These are phyloP conservation scores for Sinelater perroti DNA, from an alignment of 2,888 invertebrate species.

Conservation along the genomic window DNA sequence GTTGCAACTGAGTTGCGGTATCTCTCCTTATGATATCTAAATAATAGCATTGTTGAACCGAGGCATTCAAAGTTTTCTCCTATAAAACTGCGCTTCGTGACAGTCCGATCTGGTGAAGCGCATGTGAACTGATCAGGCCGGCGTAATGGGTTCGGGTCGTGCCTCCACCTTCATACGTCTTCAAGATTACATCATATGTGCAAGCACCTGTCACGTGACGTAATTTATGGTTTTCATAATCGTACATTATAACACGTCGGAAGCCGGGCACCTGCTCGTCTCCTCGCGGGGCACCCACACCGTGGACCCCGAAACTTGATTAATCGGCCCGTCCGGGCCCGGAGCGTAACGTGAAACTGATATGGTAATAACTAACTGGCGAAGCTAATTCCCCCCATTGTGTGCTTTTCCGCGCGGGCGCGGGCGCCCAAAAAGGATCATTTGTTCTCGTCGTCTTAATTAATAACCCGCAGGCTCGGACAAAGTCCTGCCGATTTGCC, in stretches of 20 bases:
- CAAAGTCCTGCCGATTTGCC: constrained; percentile 7
- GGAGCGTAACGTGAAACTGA: constrained; percentile 46
- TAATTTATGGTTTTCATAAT: constrained; percentile 49
- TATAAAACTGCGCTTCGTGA: constrained; percentile 41
- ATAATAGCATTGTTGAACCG: constrained; percentile 38
- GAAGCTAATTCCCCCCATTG: constrained; percentile 31
- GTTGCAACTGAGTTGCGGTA: constrained; percentile 21
- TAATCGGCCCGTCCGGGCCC: constrained; percentile 47
- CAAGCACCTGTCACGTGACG: constrained; percentile 50
- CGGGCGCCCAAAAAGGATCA: constrained; percentile 14
- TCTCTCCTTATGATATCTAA: constrained; percentile 37
- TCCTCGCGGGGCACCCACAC: constrained; percentile 37
- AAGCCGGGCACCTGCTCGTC: constrained; percentile 46
- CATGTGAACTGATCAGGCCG: constrained; percentile 45
- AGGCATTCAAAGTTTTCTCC: constrained; percentile 33
- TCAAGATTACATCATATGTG: constrained; percentile 48
- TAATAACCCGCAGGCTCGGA: constrained; percentile 25
- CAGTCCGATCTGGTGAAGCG: constrained; percentile 43
- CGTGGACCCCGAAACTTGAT: constrained; percentile 47
- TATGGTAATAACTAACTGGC: constrained; percentile 41
- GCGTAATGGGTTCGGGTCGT: constrained; percentile 45
- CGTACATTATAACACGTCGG: constrained; percentile 45
- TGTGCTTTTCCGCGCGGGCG: constrained; percentile 14
- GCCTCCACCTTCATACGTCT: constrained; percentile 45
- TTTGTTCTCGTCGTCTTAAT: constrained; percentile 33